Conservation (phyloP, 2,797 vertebrate species). For the Hoplostethus mediterraneus region DNA sequence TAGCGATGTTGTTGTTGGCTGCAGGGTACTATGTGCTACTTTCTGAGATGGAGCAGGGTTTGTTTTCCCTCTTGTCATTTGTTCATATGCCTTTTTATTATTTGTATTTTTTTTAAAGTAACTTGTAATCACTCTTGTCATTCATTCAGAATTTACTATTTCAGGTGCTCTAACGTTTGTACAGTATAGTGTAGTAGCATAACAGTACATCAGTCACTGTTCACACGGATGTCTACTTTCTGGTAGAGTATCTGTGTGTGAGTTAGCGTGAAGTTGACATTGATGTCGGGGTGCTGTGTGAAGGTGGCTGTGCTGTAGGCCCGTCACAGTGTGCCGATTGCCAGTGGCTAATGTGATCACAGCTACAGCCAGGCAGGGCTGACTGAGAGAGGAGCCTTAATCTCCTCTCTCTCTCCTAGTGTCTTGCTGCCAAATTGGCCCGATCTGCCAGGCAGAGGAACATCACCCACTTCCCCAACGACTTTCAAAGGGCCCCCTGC, state of each 20-base stretch:
- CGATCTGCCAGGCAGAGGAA: conserved; percentile 74
- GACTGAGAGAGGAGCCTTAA: conserved; percentile 69
- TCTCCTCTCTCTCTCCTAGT: conserved; percentile 51
- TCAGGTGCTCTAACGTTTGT: not conserved
- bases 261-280: conserved; percentile 1
- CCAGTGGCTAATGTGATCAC: conserved; percentile 78
- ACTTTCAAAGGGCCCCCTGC: conserved; percentile 73
- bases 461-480: conserved; percentile 68
- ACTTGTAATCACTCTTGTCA: conserved; percentile 5
- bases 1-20: not conserved
- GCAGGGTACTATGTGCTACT: not conserved
- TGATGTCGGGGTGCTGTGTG: conserved; percentile 51
- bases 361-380: conserved; percentile 61
- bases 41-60: not conserved
- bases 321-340: conserved; percentile 64
- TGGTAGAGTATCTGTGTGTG: conserved; percentile 5
- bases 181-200: not conserved
- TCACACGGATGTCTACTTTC: not conserved
- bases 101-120: conserved; percentile 9
- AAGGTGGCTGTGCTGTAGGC: conserved; percentile 59
- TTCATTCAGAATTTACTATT: not conserved
- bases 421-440: conserved; percentile 77
- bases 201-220: conserved; percentile 5
- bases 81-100: conserved; percentile 2
- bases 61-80: not conserved